Evolutionary conservation across 2,888 invertebrate species (phyloP).

Genomic region (Labia minor): DNA sequence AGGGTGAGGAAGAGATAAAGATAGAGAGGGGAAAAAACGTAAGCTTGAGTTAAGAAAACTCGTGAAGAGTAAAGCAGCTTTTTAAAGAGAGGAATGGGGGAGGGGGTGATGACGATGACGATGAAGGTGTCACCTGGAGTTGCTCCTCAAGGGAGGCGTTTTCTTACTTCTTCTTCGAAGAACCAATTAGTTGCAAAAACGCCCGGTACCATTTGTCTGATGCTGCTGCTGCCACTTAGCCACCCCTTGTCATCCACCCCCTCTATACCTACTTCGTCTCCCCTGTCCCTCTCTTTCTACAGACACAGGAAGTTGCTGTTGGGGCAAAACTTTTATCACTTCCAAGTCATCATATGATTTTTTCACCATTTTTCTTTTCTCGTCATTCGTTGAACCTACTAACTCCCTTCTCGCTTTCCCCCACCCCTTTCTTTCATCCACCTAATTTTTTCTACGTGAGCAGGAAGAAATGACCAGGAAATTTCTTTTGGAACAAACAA

Average conservation of each 20-base stretch:
- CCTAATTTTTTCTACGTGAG: too few relatives aligned
- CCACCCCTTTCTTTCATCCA: too few relatives aligned
- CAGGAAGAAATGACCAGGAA: too few relatives aligned
- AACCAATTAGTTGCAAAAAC: slow-evolving; percentile 4
- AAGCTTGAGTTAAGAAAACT: too few relatives aligned
- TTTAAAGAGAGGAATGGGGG: neutral
- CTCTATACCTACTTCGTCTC: too few relatives aligned
- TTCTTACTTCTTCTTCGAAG: too few relatives aligned
- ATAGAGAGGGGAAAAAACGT: too few relatives aligned
- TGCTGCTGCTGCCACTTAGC: neutral
- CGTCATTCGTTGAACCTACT: too few relatives aligned
- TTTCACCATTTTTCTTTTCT: slow-evolving; percentile 4
- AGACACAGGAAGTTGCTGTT: neutral
- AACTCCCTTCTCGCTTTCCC: too few relatives aligned
- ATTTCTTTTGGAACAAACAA: too few relatives aligned
- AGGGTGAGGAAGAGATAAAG: neutral
- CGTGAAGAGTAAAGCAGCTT: neutral
- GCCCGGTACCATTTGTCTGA: neutral
- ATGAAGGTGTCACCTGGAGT: neutral
- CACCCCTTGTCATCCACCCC: neutral
- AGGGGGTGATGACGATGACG: neutral
- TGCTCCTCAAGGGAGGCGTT: neutral
- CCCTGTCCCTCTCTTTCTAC: too few relatives aligned
- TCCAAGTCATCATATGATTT: neutral
- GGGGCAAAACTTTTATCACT: slow-evolving; percentile 2